Base-by-base conservation (phyloP, 2,888 invertebrate genomes). In the Caenorhabditis japonica region DNA sequence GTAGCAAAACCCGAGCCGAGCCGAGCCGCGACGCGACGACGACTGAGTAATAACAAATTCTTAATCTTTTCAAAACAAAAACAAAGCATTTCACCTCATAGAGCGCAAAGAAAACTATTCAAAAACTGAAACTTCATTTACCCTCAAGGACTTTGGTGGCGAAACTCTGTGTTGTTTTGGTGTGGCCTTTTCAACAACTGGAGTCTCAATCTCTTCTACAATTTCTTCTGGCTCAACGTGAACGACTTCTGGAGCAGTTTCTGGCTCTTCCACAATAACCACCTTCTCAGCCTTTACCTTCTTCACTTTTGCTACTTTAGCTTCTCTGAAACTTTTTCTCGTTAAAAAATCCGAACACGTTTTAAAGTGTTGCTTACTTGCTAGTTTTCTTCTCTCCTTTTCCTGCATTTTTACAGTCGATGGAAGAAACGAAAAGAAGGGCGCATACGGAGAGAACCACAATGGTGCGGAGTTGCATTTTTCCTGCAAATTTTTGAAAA, bases 401-500 rank as follows among this genome's bases (percentile, higher is more conserved):
- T 17, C 58, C 73, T 27, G 53, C 58, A 74, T 79, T 81, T 47
- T 81, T 81, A 36, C 76, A 77, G 38, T 81, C 81, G 39, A 80
- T 51, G 19, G 75, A 60, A 10, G 77, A 69, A 5, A 72, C 70
- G 21, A 81, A 60, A 10, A 81, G 70, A 46, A 81, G 79, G 19
- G 68, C 73, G 47, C 73, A 70, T 36, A 80, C 30, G 64, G 73
- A 71, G 43, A 74, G 33, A 3, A 77, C 70, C 4, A 75, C 53
- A 21, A 78, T 27, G 10, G 72, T 72, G 43, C 61, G 47, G 30
- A 64, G 49, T 39, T 71, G 60, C 76, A 78, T 76, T 60, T 58
- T 78, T n/a, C n/a, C n/a, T n/a, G n/a, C n/a, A n/a, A n/a, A n/a
- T n/a, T n/a, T n/a, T n/a, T n/a, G n/a, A n/a, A n/a, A n/a, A n/a